These are phyloP conservation scores for Gastrophryne carolinensis DNA, from an alignment of 2,797 vertebrate genomes.

Conservation along the genomic window DNA sequence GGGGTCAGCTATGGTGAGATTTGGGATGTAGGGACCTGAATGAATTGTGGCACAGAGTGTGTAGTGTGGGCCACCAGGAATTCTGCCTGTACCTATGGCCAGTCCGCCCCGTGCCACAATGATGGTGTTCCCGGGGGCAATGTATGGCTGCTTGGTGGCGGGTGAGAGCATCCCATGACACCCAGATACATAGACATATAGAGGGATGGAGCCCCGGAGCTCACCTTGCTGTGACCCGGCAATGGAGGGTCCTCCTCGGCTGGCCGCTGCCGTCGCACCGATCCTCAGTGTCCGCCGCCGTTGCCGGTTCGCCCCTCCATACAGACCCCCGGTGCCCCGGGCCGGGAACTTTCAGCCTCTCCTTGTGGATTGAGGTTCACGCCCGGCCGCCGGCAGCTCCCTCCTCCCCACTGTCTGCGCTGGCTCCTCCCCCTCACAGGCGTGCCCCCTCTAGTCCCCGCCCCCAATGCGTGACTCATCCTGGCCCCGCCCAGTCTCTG, in stretches of 20 bases:
- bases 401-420: constrained; percentile 13
- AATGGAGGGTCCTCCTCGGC: constrained; percentile 37
- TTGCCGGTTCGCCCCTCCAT: neutral
- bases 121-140: too few species aligned
- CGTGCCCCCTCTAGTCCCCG: neutral
- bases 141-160: too few species aligned
- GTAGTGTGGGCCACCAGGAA: too few species aligned
- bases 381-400: constrained; percentile 31
- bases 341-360: constrained; percentile 39
- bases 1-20: too few species aligned
- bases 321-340: constrained; percentile 1
- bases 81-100: too few species aligned
- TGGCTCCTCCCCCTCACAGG: constrained; percentile 1
- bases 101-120: too few species aligned
- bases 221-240: constrained; percentile 28
- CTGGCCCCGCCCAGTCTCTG: neutral
- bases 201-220: neutral
- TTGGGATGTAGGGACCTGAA: too few species aligned
- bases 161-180: too few species aligned
- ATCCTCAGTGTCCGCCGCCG: neutral
- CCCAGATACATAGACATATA: neutral
- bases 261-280: neutral
- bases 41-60: too few species aligned
- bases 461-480: neutral
- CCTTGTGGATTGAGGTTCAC: constrained; percentile 46